Evolutionary conservation across 1,140 invertebrate genomes (phyloP), one percentile per base, ranked within the genome.

Genomic region (Belonocnema kinseyi): DNA sequence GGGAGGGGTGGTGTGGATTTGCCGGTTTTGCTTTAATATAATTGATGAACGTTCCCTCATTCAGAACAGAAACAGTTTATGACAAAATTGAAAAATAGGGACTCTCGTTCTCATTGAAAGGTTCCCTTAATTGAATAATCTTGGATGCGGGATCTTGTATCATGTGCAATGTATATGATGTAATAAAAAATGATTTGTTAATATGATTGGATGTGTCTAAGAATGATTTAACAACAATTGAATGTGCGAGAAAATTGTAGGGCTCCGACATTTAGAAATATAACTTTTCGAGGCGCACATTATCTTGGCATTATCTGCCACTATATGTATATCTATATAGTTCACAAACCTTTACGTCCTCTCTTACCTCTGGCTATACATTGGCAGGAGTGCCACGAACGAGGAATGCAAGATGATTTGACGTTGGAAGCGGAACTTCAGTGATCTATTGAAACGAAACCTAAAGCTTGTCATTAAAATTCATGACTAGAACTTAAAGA

Each of bases 231-330:
- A n/a, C 11, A 21, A 58, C 13, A 17, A 58, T 26, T 58, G 26
- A 58, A 58, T 17, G 19, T 21, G 19, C 13, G 17, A 58, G 19
- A 66, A 40, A 40, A 40, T 66, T 2, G 19, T 58, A 66, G 61
- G 61, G 61, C 26, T 16, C 46, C 61, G 61, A 66, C 61, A 66
- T 66, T 66, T 66, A 66, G 33, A 66, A n/a, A 66, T 16, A 33
- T 10, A n/a, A 66, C 14, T 66, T 66, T 66, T 66, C 61, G 26
- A 40, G 61, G 61, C 61, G 33, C 61, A 66, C 61, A 33, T 66
- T 66, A 12, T 26, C 61, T 66, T 46, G 6, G 40, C 10, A 10
- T 6, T 46, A 46, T 7, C 40, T 46, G 40, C 40, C 11, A 46
- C 7, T 46, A 46, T 46, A 46, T 46, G 10, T 11, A 46, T 46